Evolutionary conservation across 2,113 vertebrate species (phyloP).

Genomic region (Irena cyanogastra): DNA sequence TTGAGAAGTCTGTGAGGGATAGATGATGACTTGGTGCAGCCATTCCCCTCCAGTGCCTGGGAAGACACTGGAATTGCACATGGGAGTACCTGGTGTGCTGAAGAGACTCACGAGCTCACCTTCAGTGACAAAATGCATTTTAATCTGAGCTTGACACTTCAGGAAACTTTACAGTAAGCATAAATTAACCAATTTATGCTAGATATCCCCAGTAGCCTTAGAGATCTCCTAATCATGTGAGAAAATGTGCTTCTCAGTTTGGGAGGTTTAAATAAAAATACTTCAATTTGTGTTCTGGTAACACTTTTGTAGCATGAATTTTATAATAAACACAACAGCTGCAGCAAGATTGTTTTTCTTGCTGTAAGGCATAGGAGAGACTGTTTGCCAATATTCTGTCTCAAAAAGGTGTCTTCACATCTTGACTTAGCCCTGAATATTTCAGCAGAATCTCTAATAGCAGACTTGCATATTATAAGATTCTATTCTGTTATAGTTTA

Average conservation of each 20-base stretch:
- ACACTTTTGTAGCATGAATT: conserved; percentile 47
- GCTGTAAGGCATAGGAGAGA: conserved; percentile 68
- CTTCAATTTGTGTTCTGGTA: conserved; percentile 41
- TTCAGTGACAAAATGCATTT: neutral
- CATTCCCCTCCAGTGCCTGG: neutral
- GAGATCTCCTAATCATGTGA: neutral
- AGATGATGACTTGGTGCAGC: neutral
- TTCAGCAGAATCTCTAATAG: conserved; percentile 76
- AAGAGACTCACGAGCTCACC: neutral
- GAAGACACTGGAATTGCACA: neutral
- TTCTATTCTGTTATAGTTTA: conserved; percentile 43
- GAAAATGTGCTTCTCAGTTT: neutral
- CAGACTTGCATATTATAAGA: conserved; percentile 55
- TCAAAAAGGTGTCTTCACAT: conserved; percentile 78
- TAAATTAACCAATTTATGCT: neutral
- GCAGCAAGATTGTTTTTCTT: conserved; percentile 60
- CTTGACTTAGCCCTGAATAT: conserved; percentile 81
- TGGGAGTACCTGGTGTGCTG: neutral
- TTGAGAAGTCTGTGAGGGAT: neutral
- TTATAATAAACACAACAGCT: conserved; percentile 69
- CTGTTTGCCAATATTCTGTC: conserved; percentile 74
- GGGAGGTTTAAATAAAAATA: conserved; percentile 16
- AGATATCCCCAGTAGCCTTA: neutral
- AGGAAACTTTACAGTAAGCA: neutral
- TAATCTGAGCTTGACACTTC: neutral